Base-by-base conservation (phyloP, 2,888 invertebrate species). In the Blera fallax region DNA sequence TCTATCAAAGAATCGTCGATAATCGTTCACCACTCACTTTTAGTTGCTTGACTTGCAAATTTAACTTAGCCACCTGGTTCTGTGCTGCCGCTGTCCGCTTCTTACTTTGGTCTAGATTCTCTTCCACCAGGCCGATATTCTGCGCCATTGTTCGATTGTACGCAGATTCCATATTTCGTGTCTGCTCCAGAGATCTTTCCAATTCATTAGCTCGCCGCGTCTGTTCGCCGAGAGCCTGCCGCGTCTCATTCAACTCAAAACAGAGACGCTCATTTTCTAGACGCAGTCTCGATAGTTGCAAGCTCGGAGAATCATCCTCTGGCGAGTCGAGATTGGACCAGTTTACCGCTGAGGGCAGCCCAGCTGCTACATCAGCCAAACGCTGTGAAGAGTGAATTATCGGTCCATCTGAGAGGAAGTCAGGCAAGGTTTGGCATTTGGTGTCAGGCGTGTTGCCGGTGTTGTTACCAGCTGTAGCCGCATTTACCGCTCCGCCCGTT, bases 371-470 rank as follows among this genome's bases (percentile, higher is more conserved):
- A 88, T 92, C 92, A 7, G 92, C 92, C 73, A 92, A 69, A 1
- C 90, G 91, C 73, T 90, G 90, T 16, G 90, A 91, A 87, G 91
- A 93, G 88, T 93, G 94, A 72, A 91, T 90, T 10, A 92, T 92
- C 18, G 95, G 95, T 4, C 95, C 95, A 89, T 96, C 95, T 1
- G 95, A 95, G 32, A 96, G 93, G 90, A 96, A 96, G 89, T 95
- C 95, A 1, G 95, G 95, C 84, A 96, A 91, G 87, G 94, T 93
- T 90, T 94, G 89, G 82, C 88, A 88, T 87, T 87, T 88, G 27
- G 79, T 81, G 48, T 79, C 83, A n/a, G 69, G 21, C 5, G 69
- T 56, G n/a, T 74, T 78, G 32, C 62, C 69, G 5, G 58, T n/a
- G 14, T 62, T 77, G 43, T 43, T 76, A 3, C 84, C 60, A 5